phyloP scores from a whole-genome alignment of 2,888 invertebrate genomes.

The Nomada goodeniana region DNA sequence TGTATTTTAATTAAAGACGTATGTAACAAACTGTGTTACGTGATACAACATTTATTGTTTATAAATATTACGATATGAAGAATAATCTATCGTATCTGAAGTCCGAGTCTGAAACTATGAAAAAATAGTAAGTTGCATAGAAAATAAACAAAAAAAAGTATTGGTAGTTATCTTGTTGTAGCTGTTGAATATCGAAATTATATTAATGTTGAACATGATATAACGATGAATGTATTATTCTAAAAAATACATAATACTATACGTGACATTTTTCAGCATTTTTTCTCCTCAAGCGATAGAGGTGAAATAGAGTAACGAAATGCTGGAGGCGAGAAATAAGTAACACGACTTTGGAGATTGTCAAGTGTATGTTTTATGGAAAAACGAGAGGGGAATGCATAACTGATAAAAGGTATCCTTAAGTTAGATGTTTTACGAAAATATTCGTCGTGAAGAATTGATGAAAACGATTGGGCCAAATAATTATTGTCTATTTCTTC shows the following conservation, averaged over 20 bases:
- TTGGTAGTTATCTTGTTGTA: slow-evolving; percentile 50
- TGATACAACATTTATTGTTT: neutral
- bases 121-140: slow-evolving; percentile 55
- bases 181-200: slow-evolving; percentile 64
- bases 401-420: slow-evolving; percentile 48
- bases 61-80: slow-evolving; percentile 2
- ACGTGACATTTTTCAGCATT: slow-evolving; percentile 82
- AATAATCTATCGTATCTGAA: slow-evolving; percentile 56
- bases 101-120: slow-evolving; percentile 61
- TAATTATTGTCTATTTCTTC: slow-evolving; percentile 27
- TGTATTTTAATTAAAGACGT: neutral
- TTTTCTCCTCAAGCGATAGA: slow-evolving; percentile 80
- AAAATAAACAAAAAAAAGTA: slow-evolving; percentile 41
- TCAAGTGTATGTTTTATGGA: slow-evolving; percentile 62
- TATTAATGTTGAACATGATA: slow-evolving; percentile 55
- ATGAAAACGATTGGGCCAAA: slow-evolving; percentile 31
- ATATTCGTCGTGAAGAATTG: slow-evolving; percentile 16
- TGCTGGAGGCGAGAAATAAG: slow-evolving; percentile 78
- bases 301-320: slow-evolving; percentile 71
- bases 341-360: slow-evolving; percentile 66
- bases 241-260: slow-evolving; percentile 69
- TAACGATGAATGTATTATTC: slow-evolving; percentile 46
- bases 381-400: slow-evolving; percentile 50
- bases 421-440: slow-evolving; percentile 37
- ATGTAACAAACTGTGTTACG: neutral